Percentiles rank a stretch among this genome's conserved stretches.
phyloP scores from a whole-genome alignment of 2,888 invertebrate genomes.

The Drosophila tripunctata region DNA sequence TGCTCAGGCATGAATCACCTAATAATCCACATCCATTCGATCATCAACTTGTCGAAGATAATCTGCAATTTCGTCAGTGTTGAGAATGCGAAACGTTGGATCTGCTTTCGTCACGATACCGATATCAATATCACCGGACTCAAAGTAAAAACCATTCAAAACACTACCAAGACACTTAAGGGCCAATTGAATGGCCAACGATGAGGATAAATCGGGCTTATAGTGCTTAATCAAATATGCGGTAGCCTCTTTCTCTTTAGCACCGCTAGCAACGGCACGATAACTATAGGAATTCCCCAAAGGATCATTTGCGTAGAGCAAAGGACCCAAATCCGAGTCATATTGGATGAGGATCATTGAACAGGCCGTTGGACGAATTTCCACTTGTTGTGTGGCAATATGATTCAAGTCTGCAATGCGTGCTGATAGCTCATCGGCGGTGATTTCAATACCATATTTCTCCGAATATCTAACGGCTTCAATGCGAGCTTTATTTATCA shows the following conservation, averaged over 20 bases:
- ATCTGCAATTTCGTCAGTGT: slow-evolving; percentile 93
- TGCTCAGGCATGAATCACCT: too few species aligned
- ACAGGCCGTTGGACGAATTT: slow-evolving; percentile 99
- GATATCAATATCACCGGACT: slow-evolving; percentile 97
- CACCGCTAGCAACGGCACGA: slow-evolving; percentile 96
- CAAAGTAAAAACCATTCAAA: slow-evolving; percentile 97
- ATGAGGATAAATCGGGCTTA: slow-evolving; percentile 93
- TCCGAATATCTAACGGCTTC: slow-evolving; percentile 99
- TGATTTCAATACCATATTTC: slow-evolving; percentile 97
- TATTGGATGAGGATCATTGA: slow-evolving; percentile 96
- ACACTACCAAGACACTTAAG: slow-evolving; percentile 96
- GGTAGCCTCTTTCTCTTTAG: slow-evolving; percentile 98
- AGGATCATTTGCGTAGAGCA: slow-evolving; percentile 98
- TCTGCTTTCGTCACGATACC: slow-evolving; percentile 94
- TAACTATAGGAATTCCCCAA: slow-evolving; percentile 99
- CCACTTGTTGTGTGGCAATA: slow-evolving; percentile 99
- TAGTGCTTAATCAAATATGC: slow-evolving; percentile 98
- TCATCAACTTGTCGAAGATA: slow-evolving; percentile 96
- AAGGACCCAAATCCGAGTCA: slow-evolving; percentile 94
- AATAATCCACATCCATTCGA: slow-evolving; percentile 84
- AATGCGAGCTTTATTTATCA: slow-evolving; percentile 97
- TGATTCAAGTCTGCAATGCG: slow-evolving; percentile 97
- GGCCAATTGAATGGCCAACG: slow-evolving; percentile 96
- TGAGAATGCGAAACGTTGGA: slow-evolving; percentile 89
- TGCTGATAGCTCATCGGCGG: slow-evolving; percentile 95